Evolutionary conservation across 2,888 invertebrate species (phyloP).

Genomic region (Leptothorax acervorum): DNA sequence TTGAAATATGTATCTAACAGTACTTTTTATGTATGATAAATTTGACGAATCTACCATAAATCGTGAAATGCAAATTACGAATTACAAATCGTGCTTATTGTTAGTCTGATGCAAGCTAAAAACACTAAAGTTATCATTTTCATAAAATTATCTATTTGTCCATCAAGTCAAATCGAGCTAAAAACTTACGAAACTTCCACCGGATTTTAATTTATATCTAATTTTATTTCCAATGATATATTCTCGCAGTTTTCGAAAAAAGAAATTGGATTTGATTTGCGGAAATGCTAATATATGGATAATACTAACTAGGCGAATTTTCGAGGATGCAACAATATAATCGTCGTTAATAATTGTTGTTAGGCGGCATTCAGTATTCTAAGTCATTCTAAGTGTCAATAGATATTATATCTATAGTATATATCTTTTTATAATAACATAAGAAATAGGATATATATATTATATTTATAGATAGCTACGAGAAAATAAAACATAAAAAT

Average conservation of each 20-base stretch:
- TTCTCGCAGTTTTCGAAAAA: no score
- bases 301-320: neutral
- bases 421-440: neutral
- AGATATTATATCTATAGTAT: neutral
- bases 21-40: neutral
- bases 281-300: neutral
- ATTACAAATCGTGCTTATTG: neutral
- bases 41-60: no score
- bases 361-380: neutral
- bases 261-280: neutral
- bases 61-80: no score
- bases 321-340: neutral
- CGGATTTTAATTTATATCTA: no score
- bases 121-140: no score
- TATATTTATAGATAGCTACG: neutral
- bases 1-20: neutral
- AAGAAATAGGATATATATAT: neutral
- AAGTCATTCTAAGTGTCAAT: neutral
- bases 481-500: neutral
- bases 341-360: neutral
- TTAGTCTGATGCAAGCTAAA: no score
- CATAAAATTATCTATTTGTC: no score
- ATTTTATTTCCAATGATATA: no score
- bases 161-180: no score
- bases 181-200: no score